Percentiles rank a stretch among this genome's conserved stretches.
Conservation (phyloP, 2,113 vertebrate species). For the Protomyctophum bolini region DNA sequence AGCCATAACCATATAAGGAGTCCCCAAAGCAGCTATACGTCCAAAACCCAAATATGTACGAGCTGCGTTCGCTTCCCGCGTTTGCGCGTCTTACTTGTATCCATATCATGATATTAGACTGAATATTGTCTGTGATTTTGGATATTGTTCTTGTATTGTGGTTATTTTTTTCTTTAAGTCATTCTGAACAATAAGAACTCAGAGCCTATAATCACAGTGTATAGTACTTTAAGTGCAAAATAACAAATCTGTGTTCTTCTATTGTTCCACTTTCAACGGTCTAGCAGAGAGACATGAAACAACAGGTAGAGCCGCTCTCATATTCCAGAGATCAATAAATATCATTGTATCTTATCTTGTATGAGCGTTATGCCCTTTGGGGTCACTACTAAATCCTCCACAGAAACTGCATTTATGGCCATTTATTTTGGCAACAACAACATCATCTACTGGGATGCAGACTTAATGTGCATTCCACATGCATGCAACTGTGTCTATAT, state of each 20-base stretch:
- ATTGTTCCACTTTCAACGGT: slow-evolving; percentile 11
- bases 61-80: too few species aligned
- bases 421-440: slow-evolving; percentile 2
- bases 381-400: slow-evolving; percentile 21
- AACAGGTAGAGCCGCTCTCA: background rate
- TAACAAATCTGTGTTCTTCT: background rate
- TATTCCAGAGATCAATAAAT: slow-evolving; percentile 1
- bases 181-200: slow-evolving; percentile 48
- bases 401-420: slow-evolving; percentile 17
- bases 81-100: too few species aligned
- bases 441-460: background rate
- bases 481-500: slow-evolving; percentile 85
- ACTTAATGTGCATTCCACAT: slow-evolving; percentile 17
- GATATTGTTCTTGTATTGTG: too few species aligned
- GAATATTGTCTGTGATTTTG: too few species aligned
- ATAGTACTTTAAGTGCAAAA: slow-evolving; percentile 66
- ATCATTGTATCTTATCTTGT: background rate
- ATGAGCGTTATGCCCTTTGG: background rate
- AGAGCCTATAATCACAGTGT: slow-evolving; percentile 69
- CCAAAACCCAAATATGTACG: too few species aligned
- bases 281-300: slow-evolving; percentile 26
- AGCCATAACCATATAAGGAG: too few species aligned
- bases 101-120: too few species aligned
- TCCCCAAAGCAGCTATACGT: too few species aligned
- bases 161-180: background rate